These are phyloP conservation scores for Echiichthys vipera DNA, from an alignment of 2,797 vertebrate species.

Conservation along the genomic window DNA sequence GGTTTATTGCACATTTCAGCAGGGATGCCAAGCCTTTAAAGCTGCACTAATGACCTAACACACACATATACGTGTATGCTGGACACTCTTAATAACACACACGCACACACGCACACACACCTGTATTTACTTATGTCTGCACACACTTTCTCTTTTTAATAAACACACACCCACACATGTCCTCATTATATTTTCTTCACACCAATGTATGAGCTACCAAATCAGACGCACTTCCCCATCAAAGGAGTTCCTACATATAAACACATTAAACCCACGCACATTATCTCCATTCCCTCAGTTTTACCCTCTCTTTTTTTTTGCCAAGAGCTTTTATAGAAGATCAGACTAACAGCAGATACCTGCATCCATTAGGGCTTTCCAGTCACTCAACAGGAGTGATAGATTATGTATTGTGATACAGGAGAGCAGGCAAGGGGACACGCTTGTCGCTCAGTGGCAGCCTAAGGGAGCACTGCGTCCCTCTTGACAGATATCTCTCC, in stretches of 20 bases:
- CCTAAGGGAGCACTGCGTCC: slow-evolving; percentile 64
- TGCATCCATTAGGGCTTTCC: slow-evolving; percentile 67
- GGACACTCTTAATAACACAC: slow-evolving; percentile 47
- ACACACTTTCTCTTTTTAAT: slow-evolving; percentile 37
- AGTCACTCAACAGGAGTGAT: slow-evolving; percentile 77
- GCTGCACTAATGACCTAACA: slow-evolving; percentile 69
- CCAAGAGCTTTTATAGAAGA: slow-evolving; percentile 53
- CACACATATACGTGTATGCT: slow-evolving; percentile 44
- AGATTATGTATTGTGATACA: slow-evolving; percentile 72
- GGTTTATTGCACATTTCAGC: slow-evolving; percentile 68
- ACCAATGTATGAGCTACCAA: slow-evolving; percentile 40
- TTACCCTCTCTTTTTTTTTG: slow-evolving; percentile 18
- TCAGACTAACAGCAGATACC: slow-evolving; percentile 65
- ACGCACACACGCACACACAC: slow-evolving; percentile 53
- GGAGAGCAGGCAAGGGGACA: slow-evolving; percentile 66
- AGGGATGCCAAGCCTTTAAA: slow-evolving; percentile 65
- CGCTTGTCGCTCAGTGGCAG: slow-evolving; percentile 70
- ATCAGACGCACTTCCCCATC: slow-evolving; percentile 53
- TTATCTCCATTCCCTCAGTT: slow-evolving; percentile 2
- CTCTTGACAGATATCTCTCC: slow-evolving; percentile 74
- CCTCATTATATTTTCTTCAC: slow-evolving; percentile 72
- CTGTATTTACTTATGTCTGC: slow-evolving; percentile 59
- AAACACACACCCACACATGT: slow-evolving; percentile 44
- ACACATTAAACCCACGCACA: slow-evolving; percentile 33
- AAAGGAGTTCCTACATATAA: slow-evolving; percentile 53